Evolutionary conservation across 2,113 vertebrate genomes (phyloP).

Genomic region (Paracanthobrama guichenoti): DNA sequence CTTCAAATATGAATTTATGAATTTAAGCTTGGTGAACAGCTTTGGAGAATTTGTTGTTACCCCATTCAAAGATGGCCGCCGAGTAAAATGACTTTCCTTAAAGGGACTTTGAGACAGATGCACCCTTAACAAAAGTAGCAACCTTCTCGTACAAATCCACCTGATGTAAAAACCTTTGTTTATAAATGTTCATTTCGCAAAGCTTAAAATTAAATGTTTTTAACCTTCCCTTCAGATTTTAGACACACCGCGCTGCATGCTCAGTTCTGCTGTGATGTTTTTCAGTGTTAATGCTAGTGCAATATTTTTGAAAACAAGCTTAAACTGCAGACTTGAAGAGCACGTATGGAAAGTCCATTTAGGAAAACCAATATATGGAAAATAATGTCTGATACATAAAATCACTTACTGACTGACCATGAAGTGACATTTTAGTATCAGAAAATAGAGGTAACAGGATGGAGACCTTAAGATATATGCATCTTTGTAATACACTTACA

Average conservation of each 20-base stretch:
- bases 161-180: background rate
- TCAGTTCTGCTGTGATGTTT: background rate
- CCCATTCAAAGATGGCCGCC: too few species aligned
- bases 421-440: background rate
- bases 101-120: background rate
- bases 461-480: constrained; percentile 1
- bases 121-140: constrained; percentile 2
- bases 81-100: too few species aligned
- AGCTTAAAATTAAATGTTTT: background rate
- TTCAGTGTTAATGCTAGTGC: background rate
- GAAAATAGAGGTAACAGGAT: background rate
- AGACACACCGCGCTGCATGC: background rate
- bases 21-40: too few species aligned
- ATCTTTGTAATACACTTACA: constrained; percentile 12
- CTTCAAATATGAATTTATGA: too few species aligned
- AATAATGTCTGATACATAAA: background rate
- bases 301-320: constrained; percentile 18
- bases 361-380: background rate
- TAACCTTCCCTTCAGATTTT: background rate
- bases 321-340: background rate
- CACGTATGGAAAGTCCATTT: background rate
- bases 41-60: too few species aligned
- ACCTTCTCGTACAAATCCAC: background rate
- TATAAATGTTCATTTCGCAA: background rate
- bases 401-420: background rate